Base-by-base conservation (phyloP, 2,797 vertebrate species). In the Podargus strigoides region DNA sequence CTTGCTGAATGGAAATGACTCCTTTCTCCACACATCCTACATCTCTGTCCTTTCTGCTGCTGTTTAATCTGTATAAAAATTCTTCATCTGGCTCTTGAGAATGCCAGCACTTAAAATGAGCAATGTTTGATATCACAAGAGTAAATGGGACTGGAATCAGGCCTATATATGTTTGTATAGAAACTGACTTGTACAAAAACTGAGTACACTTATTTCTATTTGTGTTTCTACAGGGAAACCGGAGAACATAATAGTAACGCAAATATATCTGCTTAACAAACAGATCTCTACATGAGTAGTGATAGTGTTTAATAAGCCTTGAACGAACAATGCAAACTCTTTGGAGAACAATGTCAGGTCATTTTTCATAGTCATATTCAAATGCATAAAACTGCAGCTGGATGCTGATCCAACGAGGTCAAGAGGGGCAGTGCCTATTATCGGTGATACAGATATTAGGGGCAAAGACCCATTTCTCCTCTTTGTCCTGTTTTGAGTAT, bases 21-120 rank as follows among this genome's bases (percentile, higher is more conserved):
- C 32, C 20, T 91, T 96, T 94, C 62, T 89, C 79, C 66, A 56
- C 93, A 93, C 82, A 63, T 86, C 75, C 90, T 52, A 97, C 91
- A 84, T 73, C 82, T 89, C 59, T 77, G n/a, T 85, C 84, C 14
- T 83, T 87, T 97, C 78, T 96, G 69, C 44, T 91, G 36, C 62
- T 63, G 50, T 84, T 91, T 93, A 92, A 94, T 93, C 55, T 75
- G 30, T 75, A 73, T n/a, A 67, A 89, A 95, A 83, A 81, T 62
- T 89, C 86, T 93, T 96, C 76, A 93, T 72, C 17, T 86, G 80
- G 66, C 47, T 87, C 82, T 85, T 73, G 67, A 95, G 73, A 89
- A 86, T 75, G 66, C n/a, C 76, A 86, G 50, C 21, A n/a, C 32
- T 91, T 94, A 72, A 96, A 93, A 81, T 64, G 84, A 95, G 79